Percentiles rank a stretch among this genome's conserved stretches.
Evolutionary conservation across 2,797 vertebrate species (phyloP).

Genomic region (Nasua narica): DNA sequence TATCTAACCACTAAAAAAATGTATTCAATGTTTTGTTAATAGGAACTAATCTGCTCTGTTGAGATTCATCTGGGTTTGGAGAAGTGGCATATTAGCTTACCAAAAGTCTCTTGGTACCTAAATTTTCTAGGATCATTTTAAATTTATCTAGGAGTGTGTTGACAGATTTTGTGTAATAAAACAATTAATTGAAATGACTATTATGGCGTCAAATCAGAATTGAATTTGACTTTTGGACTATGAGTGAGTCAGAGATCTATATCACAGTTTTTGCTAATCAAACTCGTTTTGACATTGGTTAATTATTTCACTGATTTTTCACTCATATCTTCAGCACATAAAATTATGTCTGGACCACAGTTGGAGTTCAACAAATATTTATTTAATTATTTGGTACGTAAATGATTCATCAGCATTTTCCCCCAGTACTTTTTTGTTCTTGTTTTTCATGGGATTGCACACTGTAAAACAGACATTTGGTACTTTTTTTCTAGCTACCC

Average conservation of each 20-base stretch:
- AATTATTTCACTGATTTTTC: conserved; percentile 18
- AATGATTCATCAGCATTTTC: neutral
- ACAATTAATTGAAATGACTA: neutral
- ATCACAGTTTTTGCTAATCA: conserved; percentile 27
- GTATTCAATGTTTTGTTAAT: neutral
- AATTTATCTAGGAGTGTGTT: neutral
- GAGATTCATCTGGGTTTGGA: neutral
- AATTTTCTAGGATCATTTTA: conserved; percentile 26
- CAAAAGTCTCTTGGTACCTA: neutral
- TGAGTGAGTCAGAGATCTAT: neutral
- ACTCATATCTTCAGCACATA: neutral
- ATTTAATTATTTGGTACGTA: neutral
- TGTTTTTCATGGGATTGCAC: neutral
- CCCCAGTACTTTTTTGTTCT: neutral
- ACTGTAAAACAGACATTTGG: neutral
- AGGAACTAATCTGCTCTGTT: neutral
- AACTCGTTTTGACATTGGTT: neutral
- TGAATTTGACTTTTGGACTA: neutral
- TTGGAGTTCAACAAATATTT: neutral
- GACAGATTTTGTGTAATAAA: neutral
- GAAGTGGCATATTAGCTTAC: neutral
- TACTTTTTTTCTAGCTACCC: neutral
- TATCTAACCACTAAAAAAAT: neutral
- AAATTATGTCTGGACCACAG: neutral
- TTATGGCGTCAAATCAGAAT: neutral